A percentile compares a stretch with the other conserved stretches of the same genome.
Evolutionary conservation across 1,140 invertebrate genomes (phyloP).

Genomic region (Ridgeia piscesae): DNA sequence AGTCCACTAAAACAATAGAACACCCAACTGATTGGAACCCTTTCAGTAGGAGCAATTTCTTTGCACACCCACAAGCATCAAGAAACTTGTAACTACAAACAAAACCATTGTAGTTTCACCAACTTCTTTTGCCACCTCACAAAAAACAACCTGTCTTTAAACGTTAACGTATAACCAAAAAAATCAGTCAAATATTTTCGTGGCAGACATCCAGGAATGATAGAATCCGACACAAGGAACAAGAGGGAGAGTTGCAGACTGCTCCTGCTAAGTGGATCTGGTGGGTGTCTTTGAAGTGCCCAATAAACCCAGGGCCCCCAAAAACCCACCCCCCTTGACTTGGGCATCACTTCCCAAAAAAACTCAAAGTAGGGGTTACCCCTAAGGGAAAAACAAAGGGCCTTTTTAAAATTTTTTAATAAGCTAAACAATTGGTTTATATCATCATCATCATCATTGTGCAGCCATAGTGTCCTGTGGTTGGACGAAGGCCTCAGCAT

Average conservation of each 20-base stretch:
- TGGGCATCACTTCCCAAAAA: not conserved
- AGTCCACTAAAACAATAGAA: not conserved
- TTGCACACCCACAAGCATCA: not conserved
- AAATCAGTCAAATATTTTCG: not conserved
- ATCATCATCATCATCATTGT: too few relatives aligned
- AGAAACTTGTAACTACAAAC: not conserved
- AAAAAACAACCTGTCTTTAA: not conserved
- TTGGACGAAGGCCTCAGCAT: too few relatives aligned
- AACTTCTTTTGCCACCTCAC: not conserved
- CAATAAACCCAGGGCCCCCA: too few relatives aligned
- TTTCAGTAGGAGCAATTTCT: not conserved
- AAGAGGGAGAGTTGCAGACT: not conserved
- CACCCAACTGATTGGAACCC: not conserved
- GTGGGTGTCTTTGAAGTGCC: not conserved
- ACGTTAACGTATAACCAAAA: not conserved
- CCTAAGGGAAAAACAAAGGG: too few relatives aligned
- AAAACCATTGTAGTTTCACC: not conserved
- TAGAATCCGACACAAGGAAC: not conserved
- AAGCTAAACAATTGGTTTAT: too few relatives aligned
- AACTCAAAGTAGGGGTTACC: too few relatives aligned
- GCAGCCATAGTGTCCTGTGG: too few relatives aligned
- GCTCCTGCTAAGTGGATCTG: not conserved
- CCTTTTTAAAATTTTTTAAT: too few relatives aligned
- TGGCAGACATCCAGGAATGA: not conserved
- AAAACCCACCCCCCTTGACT: not conserved